Base-by-base conservation (phyloP, 1,140 invertebrate genomes). In the Tetramorium parvispinum region DNA sequence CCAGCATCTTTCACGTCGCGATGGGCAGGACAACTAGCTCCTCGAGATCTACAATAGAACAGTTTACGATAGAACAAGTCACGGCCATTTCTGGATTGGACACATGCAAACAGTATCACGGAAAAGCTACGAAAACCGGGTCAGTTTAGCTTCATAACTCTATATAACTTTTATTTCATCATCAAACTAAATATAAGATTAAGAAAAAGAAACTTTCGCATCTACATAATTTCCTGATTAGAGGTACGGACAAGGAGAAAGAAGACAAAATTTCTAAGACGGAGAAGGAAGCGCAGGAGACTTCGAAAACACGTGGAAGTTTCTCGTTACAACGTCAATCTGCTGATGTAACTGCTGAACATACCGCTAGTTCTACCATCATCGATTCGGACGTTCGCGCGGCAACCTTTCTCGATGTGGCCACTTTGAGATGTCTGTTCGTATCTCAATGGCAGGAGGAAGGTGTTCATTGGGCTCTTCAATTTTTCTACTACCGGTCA, bases 361-460 rank as follows among this genome's bases (percentile, higher is more conserved):
- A 91, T n/a, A 88, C 87, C 70, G 75, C 89, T 6, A 66, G 59
- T 10, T 78, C 59, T 7, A 82, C 81, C 63, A 57, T 53, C 46
- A 61, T 93, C 32, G 90, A 93, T 66, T 93, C 94, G 32, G 97
- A 98, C 95, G 96, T 98, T 3, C 96, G 97, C n/a, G 97, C 98
- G 32, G 98, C 99, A 0, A 99, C 98, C 51, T 99, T 99, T 93
- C 94, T 99, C 37, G 99, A 99, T 95, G 98, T 99, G 13, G 98
- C 98, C 16, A 98, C 99, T 6, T 93, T 99, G 32, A 96, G 99
- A 73, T 99, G 99, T 95, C 96, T 99, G n/a, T 99, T 99, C 94
- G 98, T 99, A 85, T 97, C 98, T 0, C 98, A 99, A 92, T 99
- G 99, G 99, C 97, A 98, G 91, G 99, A 99, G 94, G 99, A 99